phyloP scores from a whole-genome alignment of 2,888 invertebrate species.

The Drosophila colorata region DNA sequence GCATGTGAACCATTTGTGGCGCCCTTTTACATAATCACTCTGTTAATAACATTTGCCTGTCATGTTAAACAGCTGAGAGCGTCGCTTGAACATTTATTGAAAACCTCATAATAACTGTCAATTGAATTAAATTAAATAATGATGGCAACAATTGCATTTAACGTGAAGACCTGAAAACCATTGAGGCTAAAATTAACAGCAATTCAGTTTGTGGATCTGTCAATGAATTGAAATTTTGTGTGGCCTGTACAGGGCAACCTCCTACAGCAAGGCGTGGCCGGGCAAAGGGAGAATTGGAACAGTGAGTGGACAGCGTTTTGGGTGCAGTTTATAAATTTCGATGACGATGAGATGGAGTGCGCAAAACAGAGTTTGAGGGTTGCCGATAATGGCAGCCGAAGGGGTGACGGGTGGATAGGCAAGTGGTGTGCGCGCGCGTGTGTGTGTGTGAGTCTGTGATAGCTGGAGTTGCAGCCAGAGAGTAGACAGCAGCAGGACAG shows the following conservation, averaged over 20 bases:
- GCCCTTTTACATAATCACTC: too few species aligned
- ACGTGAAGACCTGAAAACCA: conserved; percentile 14
- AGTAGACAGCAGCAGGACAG: conserved; percentile 3
- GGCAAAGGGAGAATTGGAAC: background rate
- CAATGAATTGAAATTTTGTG: conserved; percentile 25
- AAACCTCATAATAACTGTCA: background rate
- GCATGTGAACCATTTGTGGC: too few species aligned
- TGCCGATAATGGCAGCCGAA: conserved; percentile 40
- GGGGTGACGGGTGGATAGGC: background rate
- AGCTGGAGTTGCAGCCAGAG: conserved; percentile 7
- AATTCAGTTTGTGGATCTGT: conserved; percentile 24
- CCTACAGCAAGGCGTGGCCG: background rate
- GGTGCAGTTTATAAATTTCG: conserved; percentile 78
- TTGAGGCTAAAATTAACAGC: conserved; percentile 31
- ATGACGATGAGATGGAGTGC: conserved; percentile 26
- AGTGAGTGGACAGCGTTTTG: conserved; percentile 66
- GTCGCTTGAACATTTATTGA: background rate
- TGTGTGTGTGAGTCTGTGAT: conserved; percentile 8
- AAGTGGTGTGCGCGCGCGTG: background rate
- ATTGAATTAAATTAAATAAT: conserved; percentile 5
- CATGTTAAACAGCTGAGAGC: conserved; percentile 4
- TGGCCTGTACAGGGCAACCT: conserved; percentile 30
- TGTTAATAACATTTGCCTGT: background rate
- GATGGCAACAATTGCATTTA: background rate
- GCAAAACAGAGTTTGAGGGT: conserved; percentile 22